phyloP scores from a whole-genome alignment of 2,797 vertebrate species.

The Sternotherus odoratus region DNA sequence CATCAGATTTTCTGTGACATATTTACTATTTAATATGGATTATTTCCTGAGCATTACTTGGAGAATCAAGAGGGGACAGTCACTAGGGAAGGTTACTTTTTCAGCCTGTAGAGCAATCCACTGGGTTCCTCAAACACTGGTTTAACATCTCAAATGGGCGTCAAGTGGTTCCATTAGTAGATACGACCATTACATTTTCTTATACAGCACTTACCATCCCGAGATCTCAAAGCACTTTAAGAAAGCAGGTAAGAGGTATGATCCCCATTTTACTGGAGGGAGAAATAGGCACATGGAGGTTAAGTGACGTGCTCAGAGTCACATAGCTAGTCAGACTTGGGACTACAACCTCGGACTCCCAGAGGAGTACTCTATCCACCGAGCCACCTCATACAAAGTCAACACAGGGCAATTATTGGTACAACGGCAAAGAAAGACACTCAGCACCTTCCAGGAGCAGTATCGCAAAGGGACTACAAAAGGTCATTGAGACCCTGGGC shows the following conservation, averaged over 20 bases:
- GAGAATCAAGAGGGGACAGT: background rate
- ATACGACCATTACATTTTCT: background rate
- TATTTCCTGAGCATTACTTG: background rate
- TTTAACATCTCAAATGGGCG: background rate
- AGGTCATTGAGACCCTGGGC: background rate
- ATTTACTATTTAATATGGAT: background rate
- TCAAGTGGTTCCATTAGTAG: background rate
- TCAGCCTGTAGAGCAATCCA: background rate
- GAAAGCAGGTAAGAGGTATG: background rate
- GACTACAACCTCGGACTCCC: background rate
- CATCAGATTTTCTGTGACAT: background rate
- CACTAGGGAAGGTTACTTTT: background rate
- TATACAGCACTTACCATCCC: background rate
- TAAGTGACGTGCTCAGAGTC: background rate
- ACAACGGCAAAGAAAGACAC: background rate
- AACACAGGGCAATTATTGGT: background rate
- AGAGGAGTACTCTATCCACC: background rate
- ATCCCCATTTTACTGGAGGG: background rate
- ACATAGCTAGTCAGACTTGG: background rate
- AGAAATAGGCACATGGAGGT: background rate
- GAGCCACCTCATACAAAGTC: background rate
- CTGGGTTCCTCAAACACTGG: background rate
- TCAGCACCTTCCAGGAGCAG: background rate
- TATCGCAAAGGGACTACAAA: background rate
- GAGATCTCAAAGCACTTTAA: background rate